These are phyloP conservation scores for Melipona quadrifasciata DNA, from an alignment of 1,140 invertebrate species.

Conservation along the genomic window DNA sequence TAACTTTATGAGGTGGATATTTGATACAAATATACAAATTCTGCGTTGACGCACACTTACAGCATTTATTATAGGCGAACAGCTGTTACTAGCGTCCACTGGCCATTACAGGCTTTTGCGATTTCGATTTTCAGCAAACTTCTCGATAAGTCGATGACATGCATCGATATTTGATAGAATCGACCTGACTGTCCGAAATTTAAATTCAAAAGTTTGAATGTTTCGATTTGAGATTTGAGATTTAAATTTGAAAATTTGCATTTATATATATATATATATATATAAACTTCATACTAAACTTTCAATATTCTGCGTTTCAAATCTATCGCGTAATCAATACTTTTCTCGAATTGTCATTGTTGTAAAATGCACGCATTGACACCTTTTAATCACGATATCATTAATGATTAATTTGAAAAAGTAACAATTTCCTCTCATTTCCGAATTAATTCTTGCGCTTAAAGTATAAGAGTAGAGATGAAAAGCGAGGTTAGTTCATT, in stretches of 20 bases:
- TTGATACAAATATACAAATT: not conserved
- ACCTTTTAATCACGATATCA: not conserved
- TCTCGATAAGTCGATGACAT: not conserved
- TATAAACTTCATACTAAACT: not conserved
- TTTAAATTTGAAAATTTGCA: not conserved
- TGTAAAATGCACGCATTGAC: not conserved
- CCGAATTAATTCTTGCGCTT: not conserved
- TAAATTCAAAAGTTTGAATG: not conserved
- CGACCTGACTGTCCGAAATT: not conserved
- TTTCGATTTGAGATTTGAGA: not conserved
- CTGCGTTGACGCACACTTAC: too few species aligned
- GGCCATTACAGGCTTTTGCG: slow-evolving; percentile 33
- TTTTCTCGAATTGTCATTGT: not conserved
- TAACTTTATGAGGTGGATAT: too few species aligned
- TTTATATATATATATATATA: not conserved
- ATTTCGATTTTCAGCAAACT: not conserved
- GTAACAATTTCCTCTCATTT: not conserved
- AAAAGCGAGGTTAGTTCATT: not conserved
- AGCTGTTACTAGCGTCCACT: slow-evolving; percentile 34
- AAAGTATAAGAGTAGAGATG: not conserved
- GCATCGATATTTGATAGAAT: not conserved
- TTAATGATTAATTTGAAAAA: not conserved
- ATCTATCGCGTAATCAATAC: not conserved
- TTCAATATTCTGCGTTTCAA: not conserved
- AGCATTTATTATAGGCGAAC: not conserved